Evolutionary conservation across 2,797 vertebrate species (phyloP).

Genomic region (Rhadinocentrus ornatus): DNA sequence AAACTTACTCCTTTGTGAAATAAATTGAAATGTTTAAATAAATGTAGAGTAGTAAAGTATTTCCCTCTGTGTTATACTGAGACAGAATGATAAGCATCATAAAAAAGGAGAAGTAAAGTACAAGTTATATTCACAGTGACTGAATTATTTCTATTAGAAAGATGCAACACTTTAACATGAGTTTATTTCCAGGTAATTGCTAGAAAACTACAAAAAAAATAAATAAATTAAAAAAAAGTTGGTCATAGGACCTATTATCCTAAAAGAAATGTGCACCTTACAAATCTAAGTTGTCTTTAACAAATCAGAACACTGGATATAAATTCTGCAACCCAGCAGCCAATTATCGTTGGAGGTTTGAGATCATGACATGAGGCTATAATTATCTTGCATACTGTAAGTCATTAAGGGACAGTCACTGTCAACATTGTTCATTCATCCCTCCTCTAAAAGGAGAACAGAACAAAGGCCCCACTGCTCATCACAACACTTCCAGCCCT

Average conservation of each 20-base stretch:
- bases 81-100: background rate
- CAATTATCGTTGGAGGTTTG: background rate
- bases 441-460: constrained; percentile 7
- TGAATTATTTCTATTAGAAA: background rate
- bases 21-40: background rate
- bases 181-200: background rate
- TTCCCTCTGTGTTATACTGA: background rate
- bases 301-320: background rate
- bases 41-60: background rate
- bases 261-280: background rate
- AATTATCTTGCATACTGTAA: background rate
- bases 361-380: constrained; percentile 1
- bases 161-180: background rate
- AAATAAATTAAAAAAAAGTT: too few relatives aligned
- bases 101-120: background rate
- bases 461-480: constrained; percentile 21
- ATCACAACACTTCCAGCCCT: constrained; percentile 33
- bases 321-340: background rate
- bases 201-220: too few relatives aligned
- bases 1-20: background rate
- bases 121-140: background rate
- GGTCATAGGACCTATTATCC: background rate
- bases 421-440: background rate
- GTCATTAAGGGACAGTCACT: background rate
- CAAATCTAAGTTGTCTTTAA: background rate